Evolutionary conservation across 1,140 invertebrate genomes (phyloP).

Genomic region (Helicoverpa armigera): DNA sequence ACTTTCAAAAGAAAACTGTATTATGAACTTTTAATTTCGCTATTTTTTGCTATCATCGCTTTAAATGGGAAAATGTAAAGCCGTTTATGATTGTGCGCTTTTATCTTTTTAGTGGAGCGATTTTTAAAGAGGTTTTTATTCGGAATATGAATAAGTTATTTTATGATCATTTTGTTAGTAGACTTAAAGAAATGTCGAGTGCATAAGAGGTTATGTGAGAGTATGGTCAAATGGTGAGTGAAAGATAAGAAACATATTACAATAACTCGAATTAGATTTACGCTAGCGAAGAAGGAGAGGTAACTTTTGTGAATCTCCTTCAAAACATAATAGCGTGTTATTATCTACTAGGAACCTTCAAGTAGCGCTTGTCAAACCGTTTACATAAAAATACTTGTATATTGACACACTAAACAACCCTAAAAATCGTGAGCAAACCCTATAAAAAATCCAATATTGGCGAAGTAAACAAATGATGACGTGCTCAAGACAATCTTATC

Average conservation of each 20-base stretch:
- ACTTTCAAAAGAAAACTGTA: constrained; percentile 43
- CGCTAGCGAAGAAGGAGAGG: too few species aligned
- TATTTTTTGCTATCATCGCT: constrained; percentile 28
- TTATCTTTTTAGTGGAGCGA: neutral
- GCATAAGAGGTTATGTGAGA: too few species aligned
- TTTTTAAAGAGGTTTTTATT: neutral
- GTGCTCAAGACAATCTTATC: constrained; percentile 47
- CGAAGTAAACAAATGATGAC: constrained; percentile 29
- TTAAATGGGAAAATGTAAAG: constrained; percentile 20
- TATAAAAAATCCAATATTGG: constrained; percentile 37
- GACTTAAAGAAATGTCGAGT: too few species aligned
- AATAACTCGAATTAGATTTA: too few species aligned
- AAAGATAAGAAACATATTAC: too few species aligned
- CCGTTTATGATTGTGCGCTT: neutral
- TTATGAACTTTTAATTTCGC: constrained; percentile 38
- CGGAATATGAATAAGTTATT: too few species aligned
- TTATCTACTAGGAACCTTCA: too few species aligned
- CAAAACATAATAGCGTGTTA: too few species aligned
- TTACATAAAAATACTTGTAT: neutral
- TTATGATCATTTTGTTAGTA: too few species aligned
- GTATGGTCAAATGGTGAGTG: too few species aligned
- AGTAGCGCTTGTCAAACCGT: too few species aligned
- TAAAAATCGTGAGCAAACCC: constrained; percentile 12
- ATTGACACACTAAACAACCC: neutral
- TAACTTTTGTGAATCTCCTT: too few species aligned